phyloP scores from a whole-genome alignment of 2,888 invertebrate species.

The Alsophila aescularia region DNA sequence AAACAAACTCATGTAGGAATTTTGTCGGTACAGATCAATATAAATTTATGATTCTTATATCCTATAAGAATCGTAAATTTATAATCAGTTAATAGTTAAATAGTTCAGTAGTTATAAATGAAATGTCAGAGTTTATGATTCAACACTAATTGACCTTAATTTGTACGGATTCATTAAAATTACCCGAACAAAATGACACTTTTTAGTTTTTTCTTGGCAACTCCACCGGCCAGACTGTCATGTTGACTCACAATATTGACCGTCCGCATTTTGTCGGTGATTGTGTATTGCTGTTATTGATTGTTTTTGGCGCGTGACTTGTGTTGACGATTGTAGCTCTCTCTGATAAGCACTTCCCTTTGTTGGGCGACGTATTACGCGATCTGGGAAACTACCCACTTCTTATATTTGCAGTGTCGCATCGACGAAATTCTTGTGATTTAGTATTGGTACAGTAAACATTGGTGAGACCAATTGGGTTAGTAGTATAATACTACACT shows the following conservation, averaged over 20 bases:
- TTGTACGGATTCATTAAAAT: too few relatives aligned
- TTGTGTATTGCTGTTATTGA: conserved; percentile 82
- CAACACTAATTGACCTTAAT: too few relatives aligned
- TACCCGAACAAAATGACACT: too few relatives aligned
- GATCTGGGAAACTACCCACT: conserved; percentile 20
- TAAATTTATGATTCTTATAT: too few relatives aligned
- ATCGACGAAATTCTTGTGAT: conserved; percentile 3
- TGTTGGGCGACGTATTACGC: conserved; percentile 45
- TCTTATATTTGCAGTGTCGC: conserved; percentile 15
- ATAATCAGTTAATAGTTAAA: too few relatives aligned
- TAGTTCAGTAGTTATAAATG: too few relatives aligned
- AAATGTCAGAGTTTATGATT: too few relatives aligned
- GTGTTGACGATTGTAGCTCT: conserved; percentile 72
- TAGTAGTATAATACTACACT: too few relatives aligned
- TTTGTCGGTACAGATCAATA: too few relatives aligned
- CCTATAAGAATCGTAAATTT: too few relatives aligned
- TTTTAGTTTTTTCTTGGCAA: conserved; percentile 48
- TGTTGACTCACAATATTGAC: conserved; percentile 82
- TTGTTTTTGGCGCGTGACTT: conserved; percentile 81
- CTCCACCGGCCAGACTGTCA: conserved; percentile 50
- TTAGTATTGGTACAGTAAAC: background rate
- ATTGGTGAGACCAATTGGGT: background rate
- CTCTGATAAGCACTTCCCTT: conserved; percentile 60
- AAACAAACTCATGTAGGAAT: too few relatives aligned
- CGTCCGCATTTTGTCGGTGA: conserved; percentile 74